A percentile compares a stretch with the other conserved stretches of the same genome.
Conservation (phyloP, 2,113 vertebrate genomes). For the Mystacornis crossleyi region DNA sequence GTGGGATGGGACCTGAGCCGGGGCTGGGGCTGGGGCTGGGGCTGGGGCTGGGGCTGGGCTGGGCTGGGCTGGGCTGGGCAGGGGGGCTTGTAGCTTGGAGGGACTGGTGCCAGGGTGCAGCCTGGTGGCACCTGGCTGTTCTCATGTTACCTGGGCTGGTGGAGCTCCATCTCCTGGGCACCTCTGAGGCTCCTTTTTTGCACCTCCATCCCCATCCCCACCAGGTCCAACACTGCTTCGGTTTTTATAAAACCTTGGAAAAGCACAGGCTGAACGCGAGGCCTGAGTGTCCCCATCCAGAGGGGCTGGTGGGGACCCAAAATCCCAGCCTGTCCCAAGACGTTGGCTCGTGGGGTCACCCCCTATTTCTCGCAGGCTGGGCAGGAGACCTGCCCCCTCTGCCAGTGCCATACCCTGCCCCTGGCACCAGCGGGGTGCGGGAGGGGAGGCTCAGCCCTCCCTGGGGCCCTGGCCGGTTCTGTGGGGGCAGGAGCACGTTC, state of each 20-base stretch:
- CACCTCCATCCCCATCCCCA: no score
- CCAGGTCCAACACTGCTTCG: rapidly evolving
- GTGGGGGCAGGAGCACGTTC: not conserved
- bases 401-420: not conserved
- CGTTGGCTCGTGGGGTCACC: not conserved
- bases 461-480: rapidly evolving
- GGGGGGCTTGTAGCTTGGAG: not conserved
- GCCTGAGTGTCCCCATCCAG: not conserved
- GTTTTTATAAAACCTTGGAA: not conserved
- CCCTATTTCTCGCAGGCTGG: not conserved
- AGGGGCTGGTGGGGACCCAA: not conserved
- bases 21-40: not conserved
- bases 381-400: not conserved
- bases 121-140: no score
- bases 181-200: not conserved
- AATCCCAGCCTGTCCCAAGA: not conserved
- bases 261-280: rapidly evolving
- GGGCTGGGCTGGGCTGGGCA: not conserved
- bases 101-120: not conserved
- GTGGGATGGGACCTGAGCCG: rapidly evolving
- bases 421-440: not conserved
- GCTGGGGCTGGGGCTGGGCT: not conserved
- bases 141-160: not conserved
- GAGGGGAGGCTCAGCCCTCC: not conserved
- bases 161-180: not conserved